Conservation (phyloP, 2,888 invertebrate species). For the Antitype chi region DNA sequence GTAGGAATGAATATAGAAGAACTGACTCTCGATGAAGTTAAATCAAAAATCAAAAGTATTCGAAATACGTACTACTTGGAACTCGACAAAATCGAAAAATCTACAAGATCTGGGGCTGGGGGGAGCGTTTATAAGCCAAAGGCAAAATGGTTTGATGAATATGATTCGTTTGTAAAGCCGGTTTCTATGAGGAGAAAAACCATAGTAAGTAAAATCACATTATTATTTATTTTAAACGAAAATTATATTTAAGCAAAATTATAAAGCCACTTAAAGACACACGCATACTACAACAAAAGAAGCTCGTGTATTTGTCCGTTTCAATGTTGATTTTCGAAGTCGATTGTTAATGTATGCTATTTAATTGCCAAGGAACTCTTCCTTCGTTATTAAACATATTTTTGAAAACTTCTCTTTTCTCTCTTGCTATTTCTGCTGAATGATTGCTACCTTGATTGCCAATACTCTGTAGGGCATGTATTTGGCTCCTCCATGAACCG, state of each 20-base stretch:
- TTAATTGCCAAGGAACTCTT: conserved; percentile 58
- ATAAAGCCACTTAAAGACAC: conserved; percentile 48
- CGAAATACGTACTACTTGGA: conserved; percentile 59
- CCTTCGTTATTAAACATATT: conserved; percentile 47
- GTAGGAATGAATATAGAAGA: conserved; percentile 50
- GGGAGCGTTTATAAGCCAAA: conserved; percentile 50
- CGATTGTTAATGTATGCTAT: conserved; percentile 55
- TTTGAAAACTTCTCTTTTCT: conserved; percentile 13
- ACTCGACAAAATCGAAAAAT: conserved; percentile 58
- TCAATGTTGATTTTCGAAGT: conserved; percentile 41
- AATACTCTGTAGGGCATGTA: conserved; percentile 52
- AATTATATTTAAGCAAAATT: conserved; percentile 46
- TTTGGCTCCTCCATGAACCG: conserved; percentile 34
- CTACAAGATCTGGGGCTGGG: conserved; percentile 50
- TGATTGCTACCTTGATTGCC: conserved; percentile 55
- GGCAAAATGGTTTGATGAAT: conserved; percentile 60
- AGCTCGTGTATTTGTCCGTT: conserved; percentile 38
- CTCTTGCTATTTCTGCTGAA: conserved; percentile 52
- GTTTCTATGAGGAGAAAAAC: conserved; percentile 56
- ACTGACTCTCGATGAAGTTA: conserved; percentile 38
- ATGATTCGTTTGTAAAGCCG: conserved; percentile 57
- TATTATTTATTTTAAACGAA: conserved; percentile 56
- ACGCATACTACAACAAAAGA: conserved; percentile 48
- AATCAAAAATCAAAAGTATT: conserved; percentile 58
- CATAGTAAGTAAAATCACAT: conserved; percentile 59